Conservation (phyloP, 2,797 vertebrate species). For the Parotocinclus haroldoi region DNA sequence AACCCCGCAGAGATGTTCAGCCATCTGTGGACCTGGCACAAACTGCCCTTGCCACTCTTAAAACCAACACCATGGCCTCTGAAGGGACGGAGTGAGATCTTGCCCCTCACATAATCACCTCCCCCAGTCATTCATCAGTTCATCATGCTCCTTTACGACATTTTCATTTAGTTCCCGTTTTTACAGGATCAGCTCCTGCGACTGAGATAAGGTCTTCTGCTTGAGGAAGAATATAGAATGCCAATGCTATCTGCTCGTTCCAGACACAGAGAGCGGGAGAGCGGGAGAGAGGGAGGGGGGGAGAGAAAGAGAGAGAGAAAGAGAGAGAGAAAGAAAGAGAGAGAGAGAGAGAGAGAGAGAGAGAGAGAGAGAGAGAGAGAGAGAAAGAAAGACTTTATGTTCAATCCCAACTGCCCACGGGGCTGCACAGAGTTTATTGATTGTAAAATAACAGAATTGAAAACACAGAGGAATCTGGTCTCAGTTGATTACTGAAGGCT, state of each 20-base stretch:
- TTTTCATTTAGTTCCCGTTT: slow-evolving; percentile 26
- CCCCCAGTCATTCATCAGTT: slow-evolving; percentile 21
- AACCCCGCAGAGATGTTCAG: slow-evolving; percentile 53
- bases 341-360: slow-evolving; percentile 3
- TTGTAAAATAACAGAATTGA: slow-evolving; percentile 12
- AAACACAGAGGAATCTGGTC: neutral
- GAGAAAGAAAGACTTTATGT: neutral
- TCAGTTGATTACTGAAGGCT: slow-evolving; percentile 5
- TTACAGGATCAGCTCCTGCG: slow-evolving; percentile 24
- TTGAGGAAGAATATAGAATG: slow-evolving; percentile 23
- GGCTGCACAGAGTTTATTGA: slow-evolving; percentile 49
- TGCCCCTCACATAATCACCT: slow-evolving; percentile 39
- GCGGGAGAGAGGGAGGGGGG: no score
- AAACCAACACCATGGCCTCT: slow-evolving; percentile 6
- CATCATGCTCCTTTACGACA: slow-evolving; percentile 18
- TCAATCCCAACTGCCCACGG: slow-evolving; percentile 43
- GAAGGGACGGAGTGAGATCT: slow-evolving; percentile 16
- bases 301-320: neutral
- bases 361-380: slow-evolving; percentile 1
- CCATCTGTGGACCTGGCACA: slow-evolving; percentile 47
- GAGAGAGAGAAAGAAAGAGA: neutral
- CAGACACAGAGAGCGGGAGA: no score
- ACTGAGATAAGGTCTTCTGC: slow-evolving; percentile 23
- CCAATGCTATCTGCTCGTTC: slow-evolving; percentile 31
- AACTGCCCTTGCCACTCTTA: neutral